Conservation (phyloP, 1,140 invertebrate species). For the Melanaphis sacchari region DNA sequence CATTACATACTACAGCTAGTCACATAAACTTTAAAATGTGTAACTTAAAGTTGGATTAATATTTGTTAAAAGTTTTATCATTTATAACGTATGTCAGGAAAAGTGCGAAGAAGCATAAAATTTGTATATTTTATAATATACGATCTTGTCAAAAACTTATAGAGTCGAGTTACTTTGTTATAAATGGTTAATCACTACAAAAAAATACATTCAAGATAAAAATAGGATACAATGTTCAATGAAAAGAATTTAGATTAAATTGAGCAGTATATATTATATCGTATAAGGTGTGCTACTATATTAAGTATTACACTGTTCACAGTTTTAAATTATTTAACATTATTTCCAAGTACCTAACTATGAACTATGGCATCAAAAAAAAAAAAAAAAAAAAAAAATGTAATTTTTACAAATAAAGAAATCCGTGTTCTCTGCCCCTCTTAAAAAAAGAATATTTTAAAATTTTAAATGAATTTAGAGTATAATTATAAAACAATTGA, state of each 20-base stretch:
- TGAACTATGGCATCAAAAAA: neutral
- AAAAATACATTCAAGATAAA: neutral
- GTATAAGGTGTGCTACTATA: neutral
- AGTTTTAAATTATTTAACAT: neutral
- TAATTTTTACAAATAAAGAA: neutral
- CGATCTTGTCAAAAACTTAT: slow-evolving; percentile 28
- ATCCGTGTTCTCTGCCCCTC: neutral
- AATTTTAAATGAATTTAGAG: neutral
- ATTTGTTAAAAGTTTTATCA: slow-evolving; percentile 51
- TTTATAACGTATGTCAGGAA: slow-evolving; percentile 29
- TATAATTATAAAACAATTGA: neutral
- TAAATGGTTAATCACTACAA: slow-evolving; percentile 23
- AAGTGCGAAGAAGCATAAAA: slow-evolving; percentile 37
- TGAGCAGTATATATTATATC: neutral
- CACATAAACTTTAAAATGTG: slow-evolving; percentile 31
- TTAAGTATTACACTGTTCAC: neutral
- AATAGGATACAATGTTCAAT: neutral
- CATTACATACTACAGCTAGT: slow-evolving; percentile 2
- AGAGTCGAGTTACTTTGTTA: neutral
- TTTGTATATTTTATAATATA: neutral
- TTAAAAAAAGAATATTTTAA: neutral
- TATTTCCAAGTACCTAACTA: neutral
- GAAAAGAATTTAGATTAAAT: neutral
- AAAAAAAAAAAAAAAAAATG: neutral
- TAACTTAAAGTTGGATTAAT: slow-evolving; percentile 41